Evolutionary conservation across 2,888 invertebrate genomes (phyloP).

Genomic region (Athetis lepigone): DNA sequence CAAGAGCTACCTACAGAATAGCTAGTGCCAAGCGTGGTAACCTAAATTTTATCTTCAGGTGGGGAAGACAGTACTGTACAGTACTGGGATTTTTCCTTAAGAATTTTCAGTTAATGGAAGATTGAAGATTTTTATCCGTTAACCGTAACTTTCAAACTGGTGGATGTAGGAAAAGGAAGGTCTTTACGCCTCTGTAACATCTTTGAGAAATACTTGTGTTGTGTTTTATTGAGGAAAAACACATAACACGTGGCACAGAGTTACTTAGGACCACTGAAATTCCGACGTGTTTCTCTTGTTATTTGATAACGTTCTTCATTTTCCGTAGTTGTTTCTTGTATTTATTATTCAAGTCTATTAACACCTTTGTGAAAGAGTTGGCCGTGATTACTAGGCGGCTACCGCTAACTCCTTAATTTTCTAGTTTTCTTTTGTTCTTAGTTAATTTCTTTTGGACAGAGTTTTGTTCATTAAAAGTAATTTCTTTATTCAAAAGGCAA

Average conservation of each 20-base stretch:
- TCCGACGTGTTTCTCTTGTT: not conserved
- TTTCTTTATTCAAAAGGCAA: not conserved
- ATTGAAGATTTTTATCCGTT: no score
- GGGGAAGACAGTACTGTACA: no score
- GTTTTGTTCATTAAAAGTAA: not conserved
- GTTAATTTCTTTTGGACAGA: conserved; percentile 8
- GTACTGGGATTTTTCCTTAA: not conserved
- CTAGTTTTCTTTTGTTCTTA: conserved; percentile 36
- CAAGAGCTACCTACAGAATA: no score
- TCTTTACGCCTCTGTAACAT: not conserved
- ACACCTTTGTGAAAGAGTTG: conserved; percentile 27
- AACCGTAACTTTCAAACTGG: no score
- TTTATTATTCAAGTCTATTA: conserved; percentile 11
- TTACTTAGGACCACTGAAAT: not conserved
- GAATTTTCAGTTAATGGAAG: not conserved
- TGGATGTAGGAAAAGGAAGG: no score
- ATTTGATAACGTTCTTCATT: conserved; percentile 20
- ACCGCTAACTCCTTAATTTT: conserved; percentile 16
- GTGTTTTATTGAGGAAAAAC: no score
- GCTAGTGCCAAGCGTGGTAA: no score
- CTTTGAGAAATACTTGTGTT: no score
- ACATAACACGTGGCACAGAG: no score
- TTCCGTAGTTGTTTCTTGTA: not conserved
- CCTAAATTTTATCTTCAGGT: no score
- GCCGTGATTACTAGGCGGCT: conserved; percentile 17